Base-by-base conservation (phyloP, 1,140 invertebrate species). In the Drosophila lini region DNA sequence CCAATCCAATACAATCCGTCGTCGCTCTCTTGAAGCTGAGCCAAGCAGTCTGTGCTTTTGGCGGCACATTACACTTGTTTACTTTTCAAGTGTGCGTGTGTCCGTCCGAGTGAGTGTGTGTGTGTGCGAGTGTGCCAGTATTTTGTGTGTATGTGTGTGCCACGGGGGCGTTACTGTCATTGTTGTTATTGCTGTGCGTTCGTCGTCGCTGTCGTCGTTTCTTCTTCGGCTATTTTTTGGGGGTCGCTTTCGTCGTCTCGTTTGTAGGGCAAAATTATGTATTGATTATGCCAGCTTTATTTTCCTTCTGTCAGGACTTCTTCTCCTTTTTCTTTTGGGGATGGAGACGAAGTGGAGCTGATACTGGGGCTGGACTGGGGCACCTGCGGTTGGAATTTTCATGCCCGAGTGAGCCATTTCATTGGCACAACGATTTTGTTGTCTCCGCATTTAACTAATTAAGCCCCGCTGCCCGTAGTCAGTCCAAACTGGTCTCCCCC, bases 231-330 rank as follows among this genome's bases (percentile, higher is more conserved):
- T 47, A 40, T 64, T 83, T 80, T 88, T 89, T 78, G 78, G 80
- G 68, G 80, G 82, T 82, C 83, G 82, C 68, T 83, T 74, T 89
- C 69, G 58, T 74, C 63, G 61, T 74, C 63, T 81, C 83, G 89
- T 89, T 91, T 86, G 75, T 91, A 84, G 88, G 88, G 76, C 88
- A 91, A 91, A 91, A 84, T 88, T 91, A 68, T 91, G 88, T 91
- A 91, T 91, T 83, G 88, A 91, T 91, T 91, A 88, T 84, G 89
- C 53, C 62, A 32, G 38, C 59, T 65, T 71, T 78, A 68, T 64
- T 32, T 59, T 76, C 50, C 58, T 47, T 75, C 22, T 52, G 8
- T n/a, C 36, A 40, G 16, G 28, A 36, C 38, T 40, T 32, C 36
- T 38, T 48, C 47, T 50, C n/a, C 15, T 2, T 53, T 47, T 47